Evolutionary conservation across 2,797 vertebrate species (phyloP), one percentile per base, ranked within the genome.

Genomic region (Remorina albescens): DNA sequence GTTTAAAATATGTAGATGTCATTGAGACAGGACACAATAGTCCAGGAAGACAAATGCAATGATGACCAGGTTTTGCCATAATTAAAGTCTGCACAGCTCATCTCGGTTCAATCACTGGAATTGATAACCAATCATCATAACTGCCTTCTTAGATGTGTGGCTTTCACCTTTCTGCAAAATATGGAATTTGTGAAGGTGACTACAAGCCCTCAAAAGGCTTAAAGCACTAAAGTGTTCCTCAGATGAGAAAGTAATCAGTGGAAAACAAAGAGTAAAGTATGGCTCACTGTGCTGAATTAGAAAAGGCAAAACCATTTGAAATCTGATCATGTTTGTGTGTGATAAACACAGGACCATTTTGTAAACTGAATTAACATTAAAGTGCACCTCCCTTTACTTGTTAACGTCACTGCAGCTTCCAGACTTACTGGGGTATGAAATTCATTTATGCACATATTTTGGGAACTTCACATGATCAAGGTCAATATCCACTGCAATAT

Each of bases 381-480:
- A 56, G 59, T 61, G 61, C 60, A 83, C 75, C 37, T 41, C 75
- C 42, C 50, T 44, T 36, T 21, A 54, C 80, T 76, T 76, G 76
- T 86, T 85, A 88, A 67, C 75, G 83, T 87, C 76, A 84, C 26
- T 67, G 70, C 39, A 67, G 74, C 63, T 88, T 88, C 74, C 78
- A 85, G 78, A 89, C 57, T 86, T 82, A 88, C 82, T 74, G 67
- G 58, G 71, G 77, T 88, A 91, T 90, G 84, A 90, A 92, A 92
- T 91, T 82, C 78, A 90, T 90, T 90, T 84, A 88, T 80, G 85
- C 89, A 87, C 89, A 89, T 78, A 78, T 87, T 90, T 91, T 26
- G 19, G 46, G 84, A 74, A 83, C 76, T 89, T 90, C 85, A 88
- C 82, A 82, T 70, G 16, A 42, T 42, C 41, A 65, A 83, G 77